Percentiles rank a stretch among this genome's conserved stretches.
These are phyloP conservation scores for Paradisaea rubra DNA, from an alignment of 2,113 vertebrate genomes.

Conservation along the genomic window DNA sequence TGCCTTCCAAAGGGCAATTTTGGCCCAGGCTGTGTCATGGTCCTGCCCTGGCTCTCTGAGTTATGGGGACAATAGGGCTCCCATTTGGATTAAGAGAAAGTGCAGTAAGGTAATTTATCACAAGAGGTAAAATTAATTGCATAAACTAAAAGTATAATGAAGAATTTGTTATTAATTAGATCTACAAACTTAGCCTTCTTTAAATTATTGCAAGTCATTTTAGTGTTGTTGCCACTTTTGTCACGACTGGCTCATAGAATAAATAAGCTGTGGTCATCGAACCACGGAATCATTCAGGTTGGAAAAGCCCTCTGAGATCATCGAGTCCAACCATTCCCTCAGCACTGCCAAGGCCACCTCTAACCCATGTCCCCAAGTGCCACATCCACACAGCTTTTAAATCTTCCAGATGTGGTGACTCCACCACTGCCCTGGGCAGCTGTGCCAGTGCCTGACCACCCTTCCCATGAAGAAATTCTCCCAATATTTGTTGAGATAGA, in stretches of 20 bases:
- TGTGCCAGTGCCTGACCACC: not conserved
- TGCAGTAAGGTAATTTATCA: not conserved
- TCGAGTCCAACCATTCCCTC: not conserved
- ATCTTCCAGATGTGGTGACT: not conserved
- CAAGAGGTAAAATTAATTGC: not conserved
- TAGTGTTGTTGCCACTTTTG: not conserved
- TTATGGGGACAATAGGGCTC: not conserved
- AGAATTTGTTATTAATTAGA: not conserved
- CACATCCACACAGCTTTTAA: not conserved
- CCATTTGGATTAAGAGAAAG: not conserved
- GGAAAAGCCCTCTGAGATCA: not conserved
- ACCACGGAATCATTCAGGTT: not conserved
- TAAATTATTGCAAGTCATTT: not conserved
- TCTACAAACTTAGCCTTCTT: not conserved
- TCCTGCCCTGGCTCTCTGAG: not conserved
- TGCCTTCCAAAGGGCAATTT: not conserved
- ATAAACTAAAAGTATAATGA: not conserved
- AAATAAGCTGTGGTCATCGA: not conserved
- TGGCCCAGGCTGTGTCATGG: not conserved
- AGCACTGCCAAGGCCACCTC: not conserved
- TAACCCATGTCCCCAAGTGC: not conserved
- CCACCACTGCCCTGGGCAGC: not conserved
- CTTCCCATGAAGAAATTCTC: not conserved
- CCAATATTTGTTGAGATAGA: not conserved
- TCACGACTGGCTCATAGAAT: not conserved